These are phyloP conservation scores for Atrichornis clamosus DNA, from an alignment of 2,113 vertebrate genomes.

Conservation along the genomic window DNA sequence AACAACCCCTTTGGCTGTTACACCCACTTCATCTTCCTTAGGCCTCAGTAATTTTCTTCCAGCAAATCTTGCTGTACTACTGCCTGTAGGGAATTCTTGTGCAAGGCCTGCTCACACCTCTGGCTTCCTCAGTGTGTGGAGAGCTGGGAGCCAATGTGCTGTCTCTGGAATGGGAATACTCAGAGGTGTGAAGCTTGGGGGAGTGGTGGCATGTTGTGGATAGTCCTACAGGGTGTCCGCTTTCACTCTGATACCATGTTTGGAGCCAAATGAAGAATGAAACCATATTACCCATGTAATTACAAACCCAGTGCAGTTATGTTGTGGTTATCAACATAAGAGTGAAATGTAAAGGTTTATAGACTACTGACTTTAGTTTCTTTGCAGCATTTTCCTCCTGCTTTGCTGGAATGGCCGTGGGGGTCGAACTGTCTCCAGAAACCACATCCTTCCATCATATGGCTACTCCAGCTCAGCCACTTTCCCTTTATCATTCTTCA, in stretches of 20 bases:
- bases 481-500: background rate
- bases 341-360: background rate
- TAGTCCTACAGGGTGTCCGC: background rate
- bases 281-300: background rate
- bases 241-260: background rate
- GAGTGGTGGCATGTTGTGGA: background rate
- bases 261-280: background rate
- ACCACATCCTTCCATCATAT: background rate
- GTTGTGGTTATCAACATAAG: background rate
- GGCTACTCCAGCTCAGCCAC: background rate
- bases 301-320: background rate
- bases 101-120: background rate
- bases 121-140: background rate
- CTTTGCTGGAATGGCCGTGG: background rate
- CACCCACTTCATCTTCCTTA: background rate
- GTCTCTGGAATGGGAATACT: background rate
- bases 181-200: background rate
- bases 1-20: background rate
- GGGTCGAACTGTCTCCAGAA: background rate
- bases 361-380: background rate
- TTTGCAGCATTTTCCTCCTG: slow-evolving; percentile 60
- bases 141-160: background rate
- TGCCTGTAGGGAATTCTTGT: background rate
- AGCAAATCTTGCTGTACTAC: background rate
- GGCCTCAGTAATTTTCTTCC: background rate